Conservation (phyloP, 2,888 invertebrate genomes). For the Dolichopus griseipennis region DNA sequence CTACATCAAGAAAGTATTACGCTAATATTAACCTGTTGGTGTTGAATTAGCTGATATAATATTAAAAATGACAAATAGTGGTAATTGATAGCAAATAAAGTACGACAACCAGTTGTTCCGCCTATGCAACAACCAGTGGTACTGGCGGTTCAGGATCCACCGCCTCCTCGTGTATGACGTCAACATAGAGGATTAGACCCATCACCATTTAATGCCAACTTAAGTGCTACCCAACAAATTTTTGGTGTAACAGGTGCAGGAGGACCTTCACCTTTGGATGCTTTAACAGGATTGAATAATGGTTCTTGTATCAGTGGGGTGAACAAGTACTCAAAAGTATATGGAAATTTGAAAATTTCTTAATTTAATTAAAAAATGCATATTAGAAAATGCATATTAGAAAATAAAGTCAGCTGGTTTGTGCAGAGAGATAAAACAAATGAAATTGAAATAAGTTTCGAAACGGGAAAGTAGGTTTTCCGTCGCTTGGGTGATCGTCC, state of each 20-base stretch:
- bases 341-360: no score
- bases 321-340: no score
- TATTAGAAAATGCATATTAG: no score
- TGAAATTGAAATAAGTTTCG: no score
- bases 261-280: slow-evolving; percentile 58
- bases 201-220: slow-evolving; percentile 55
- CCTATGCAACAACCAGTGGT: slow-evolving; percentile 24
- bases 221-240: slow-evolving; percentile 60
- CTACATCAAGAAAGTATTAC: slow-evolving; percentile 83
- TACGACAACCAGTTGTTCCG: slow-evolving; percentile 48
- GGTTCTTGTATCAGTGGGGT: no score
- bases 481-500: no score
- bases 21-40: slow-evolving; percentile 80
- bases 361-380: no score
- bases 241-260: slow-evolving; percentile 44
- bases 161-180: slow-evolving; percentile 62
- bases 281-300: slow-evolving; percentile 63
- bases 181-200: slow-evolving; percentile 63
- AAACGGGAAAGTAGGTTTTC: no score
- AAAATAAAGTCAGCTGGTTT: no score
- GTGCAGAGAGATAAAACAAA: no score
- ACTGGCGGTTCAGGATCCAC: slow-evolving; percentile 46
- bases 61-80: slow-evolving; percentile 72
- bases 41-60: slow-evolving; percentile 83
- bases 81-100: slow-evolving; percentile 71